Conservation (phyloP, 2,888 invertebrate species). For the Laspeyria flexula region DNA sequence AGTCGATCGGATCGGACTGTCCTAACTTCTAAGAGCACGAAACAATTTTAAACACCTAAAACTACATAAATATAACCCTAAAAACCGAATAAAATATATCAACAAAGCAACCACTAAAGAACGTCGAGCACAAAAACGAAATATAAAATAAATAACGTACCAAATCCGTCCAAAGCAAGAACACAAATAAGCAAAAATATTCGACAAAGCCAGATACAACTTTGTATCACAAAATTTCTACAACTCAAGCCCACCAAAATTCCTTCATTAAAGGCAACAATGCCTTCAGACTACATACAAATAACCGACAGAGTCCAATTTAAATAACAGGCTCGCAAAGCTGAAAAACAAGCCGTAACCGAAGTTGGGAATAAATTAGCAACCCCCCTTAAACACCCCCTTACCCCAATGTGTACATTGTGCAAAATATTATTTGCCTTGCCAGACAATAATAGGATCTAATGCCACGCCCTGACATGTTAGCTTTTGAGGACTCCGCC, state of each 20-base stretch:
- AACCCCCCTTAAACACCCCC: conserved; percentile 70
- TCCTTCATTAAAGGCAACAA: conserved; percentile 81
- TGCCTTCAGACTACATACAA: conserved; percentile 78
- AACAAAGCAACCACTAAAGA: neutral
- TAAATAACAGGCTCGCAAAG: conserved; percentile 86
- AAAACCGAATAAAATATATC: too few relatives aligned
- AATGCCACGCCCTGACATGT: conserved; percentile 85
- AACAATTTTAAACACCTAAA: too few relatives aligned
- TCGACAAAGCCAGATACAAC: conserved; percentile 38
- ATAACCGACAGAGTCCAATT: conserved; percentile 83
- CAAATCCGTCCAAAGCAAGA: conserved; percentile 39
- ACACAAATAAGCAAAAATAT: conserved; percentile 54
- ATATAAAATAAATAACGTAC: conserved; percentile 45
- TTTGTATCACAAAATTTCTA: conserved; percentile 46
- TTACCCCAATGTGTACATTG: conserved; percentile 89
- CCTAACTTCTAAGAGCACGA: too few relatives aligned
- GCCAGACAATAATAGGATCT: conserved; percentile 87
- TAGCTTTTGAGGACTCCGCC: conserved; percentile 82
- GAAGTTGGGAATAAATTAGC: conserved; percentile 86
- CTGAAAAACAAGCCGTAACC: conserved; percentile 86
- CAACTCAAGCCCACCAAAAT: conserved; percentile 57
- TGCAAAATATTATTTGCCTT: conserved; percentile 91
- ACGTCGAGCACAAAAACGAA: neutral
- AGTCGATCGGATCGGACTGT: too few relatives aligned
- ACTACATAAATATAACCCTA: too few relatives aligned